phyloP scores from a whole-genome alignment of 2,113 vertebrate species.

The Pleuronectes platessa region DNA sequence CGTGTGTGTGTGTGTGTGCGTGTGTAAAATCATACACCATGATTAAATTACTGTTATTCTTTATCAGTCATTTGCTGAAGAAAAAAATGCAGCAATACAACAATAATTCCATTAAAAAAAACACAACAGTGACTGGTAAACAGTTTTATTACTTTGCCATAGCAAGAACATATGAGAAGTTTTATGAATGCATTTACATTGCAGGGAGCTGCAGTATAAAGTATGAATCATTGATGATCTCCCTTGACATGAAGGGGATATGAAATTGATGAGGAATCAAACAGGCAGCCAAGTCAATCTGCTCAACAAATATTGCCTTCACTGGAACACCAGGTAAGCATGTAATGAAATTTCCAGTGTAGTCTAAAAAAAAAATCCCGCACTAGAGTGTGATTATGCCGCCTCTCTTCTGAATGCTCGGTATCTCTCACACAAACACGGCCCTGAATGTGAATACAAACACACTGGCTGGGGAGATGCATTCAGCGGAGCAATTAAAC shows the following conservation, averaged over 20 bases:
- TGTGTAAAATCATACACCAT: slow-evolving; percentile 13
- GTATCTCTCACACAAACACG: slow-evolving; percentile 67
- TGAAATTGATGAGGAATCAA: slow-evolving; percentile 77
- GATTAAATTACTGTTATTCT: slow-evolving; percentile 62
- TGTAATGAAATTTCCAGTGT: slow-evolving; percentile 78
- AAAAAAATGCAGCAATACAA: slow-evolving; percentile 46
- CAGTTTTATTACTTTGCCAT: slow-evolving; percentile 62
- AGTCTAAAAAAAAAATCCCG: slow-evolving; percentile 39
- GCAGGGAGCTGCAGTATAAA: slow-evolving; percentile 52
- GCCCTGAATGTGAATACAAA: slow-evolving; percentile 66
- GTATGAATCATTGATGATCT: slow-evolving; percentile 76
- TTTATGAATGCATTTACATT: slow-evolving; percentile 68
- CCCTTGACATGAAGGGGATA: slow-evolving; percentile 59
- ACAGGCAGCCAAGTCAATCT: slow-evolving; percentile 69
- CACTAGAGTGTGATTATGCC: slow-evolving; percentile 71
- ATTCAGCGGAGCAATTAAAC: slow-evolving; percentile 81
- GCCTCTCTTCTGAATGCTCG: slow-evolving; percentile 62
- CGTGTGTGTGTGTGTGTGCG: not conserved
- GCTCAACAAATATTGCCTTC: slow-evolving; percentile 70
- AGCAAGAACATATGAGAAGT: slow-evolving; percentile 54
- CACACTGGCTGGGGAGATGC: slow-evolving; percentile 67
- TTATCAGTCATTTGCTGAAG: slow-evolving; percentile 47
- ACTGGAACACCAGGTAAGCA: slow-evolving; percentile 76
- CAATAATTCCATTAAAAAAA: slow-evolving; percentile 58
- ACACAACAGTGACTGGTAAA: slow-evolving; percentile 60